A percentile compares a stretch with the other conserved stretches of the same genome.
phyloP scores from a whole-genome alignment of 2,797 vertebrate species.

The Mastacembelus armatus region DNA sequence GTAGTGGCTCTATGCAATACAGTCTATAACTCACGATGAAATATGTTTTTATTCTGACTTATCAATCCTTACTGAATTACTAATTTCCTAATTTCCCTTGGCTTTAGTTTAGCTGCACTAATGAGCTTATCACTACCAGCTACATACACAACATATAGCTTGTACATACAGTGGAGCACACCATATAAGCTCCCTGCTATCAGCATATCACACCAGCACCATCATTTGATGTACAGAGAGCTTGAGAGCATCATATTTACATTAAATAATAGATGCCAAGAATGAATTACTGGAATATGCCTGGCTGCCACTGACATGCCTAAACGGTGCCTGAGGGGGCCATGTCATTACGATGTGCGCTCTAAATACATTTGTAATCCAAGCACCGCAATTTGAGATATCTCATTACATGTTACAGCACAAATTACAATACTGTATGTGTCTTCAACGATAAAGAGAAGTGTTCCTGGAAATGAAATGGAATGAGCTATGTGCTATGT shows the following conservation, averaged over 20 bases:
- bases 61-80: background rate
- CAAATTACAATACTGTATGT: constrained; percentile 6
- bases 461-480: background rate
- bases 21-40: background rate
- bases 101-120: background rate
- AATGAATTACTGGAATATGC: constrained; percentile 47
- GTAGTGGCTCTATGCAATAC: background rate
- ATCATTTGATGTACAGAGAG: background rate
- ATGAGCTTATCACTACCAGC: background rate
- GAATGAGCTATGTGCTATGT: background rate
- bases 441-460: background rate
- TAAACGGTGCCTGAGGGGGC: constrained; percentile 45
- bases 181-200: background rate
- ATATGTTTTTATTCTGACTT: no score
- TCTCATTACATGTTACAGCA: constrained; percentile 25
- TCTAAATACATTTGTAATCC: constrained; percentile 17
- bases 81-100: background rate
- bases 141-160: background rate
- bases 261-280: constrained; percentile 44
- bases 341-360: constrained; percentile 40
- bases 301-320: constrained; percentile 38
- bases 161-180: background rate
- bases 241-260: constrained; percentile 34
- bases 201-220: background rate
- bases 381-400: background rate